A percentile compares a stretch with the other conserved stretches of the same genome.
phyloP scores from a whole-genome alignment of 1,140 invertebrate species.

The Lethocerus indicus region DNA sequence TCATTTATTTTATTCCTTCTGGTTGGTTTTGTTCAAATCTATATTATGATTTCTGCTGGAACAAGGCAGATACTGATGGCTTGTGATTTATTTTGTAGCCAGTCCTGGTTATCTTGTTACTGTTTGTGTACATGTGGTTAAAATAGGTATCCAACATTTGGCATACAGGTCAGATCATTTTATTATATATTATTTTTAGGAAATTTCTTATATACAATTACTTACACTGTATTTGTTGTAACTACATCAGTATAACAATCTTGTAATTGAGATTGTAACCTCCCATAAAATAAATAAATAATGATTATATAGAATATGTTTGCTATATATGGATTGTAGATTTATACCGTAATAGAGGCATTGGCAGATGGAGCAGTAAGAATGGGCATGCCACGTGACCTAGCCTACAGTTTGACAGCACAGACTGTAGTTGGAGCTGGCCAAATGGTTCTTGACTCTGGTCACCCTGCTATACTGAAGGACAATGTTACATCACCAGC shows the following conservation, averaged over 20 bases:
- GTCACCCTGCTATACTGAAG: conserved; percentile 66
- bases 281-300: background rate
- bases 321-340: conserved; percentile 24
- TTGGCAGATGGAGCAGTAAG: conserved; percentile 44
- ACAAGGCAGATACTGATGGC: too few relatives aligned
- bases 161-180: too few relatives aligned
- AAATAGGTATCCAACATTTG: too few relatives aligned
- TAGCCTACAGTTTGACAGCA: conserved; percentile 70
- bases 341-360: conserved; percentile 57
- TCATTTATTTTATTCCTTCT: too few relatives aligned
- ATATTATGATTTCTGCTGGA: too few relatives aligned
- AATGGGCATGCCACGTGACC: conserved; percentile 76
- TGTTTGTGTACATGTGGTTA: too few relatives aligned
- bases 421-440: conserved; percentile 81
- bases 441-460: conserved; percentile 54
- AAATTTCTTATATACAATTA: conserved; percentile 27
- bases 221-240: background rate
- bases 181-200: too few relatives aligned
- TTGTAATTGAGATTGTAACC: background rate
- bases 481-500: conserved; percentile 90
- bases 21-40: too few relatives aligned
- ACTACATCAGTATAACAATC: background rate
- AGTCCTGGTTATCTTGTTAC: too few relatives aligned
- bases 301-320: background rate
- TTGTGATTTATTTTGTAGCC: too few relatives aligned